Base-by-base conservation (phyloP, 2,797 vertebrate species). In the Ataeniobius toweri region DNA sequence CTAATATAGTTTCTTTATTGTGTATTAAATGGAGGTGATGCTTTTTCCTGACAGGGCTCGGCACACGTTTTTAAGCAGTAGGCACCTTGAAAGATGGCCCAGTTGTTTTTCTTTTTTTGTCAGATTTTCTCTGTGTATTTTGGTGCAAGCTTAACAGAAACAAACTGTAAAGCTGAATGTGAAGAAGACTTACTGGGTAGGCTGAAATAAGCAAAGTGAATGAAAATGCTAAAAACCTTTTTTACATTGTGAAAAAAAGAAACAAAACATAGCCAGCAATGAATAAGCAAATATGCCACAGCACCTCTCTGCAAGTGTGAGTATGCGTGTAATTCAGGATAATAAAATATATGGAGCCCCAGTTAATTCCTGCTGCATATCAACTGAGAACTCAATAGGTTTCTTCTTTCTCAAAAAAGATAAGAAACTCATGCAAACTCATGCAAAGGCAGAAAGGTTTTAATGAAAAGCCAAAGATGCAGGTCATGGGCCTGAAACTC, bases 101-200 rank as follows among this genome's bases (percentile, higher is more conserved):
- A 91, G 86, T 90, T 90, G 41, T 79, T 80, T 68, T 77, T 78
- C 31, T 36, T 67, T 48, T 80, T 89, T 91, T 81, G 80, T 86
- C 83, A 80, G 76, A 86, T 86, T 84, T 86, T 73, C 36, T 80
- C 71, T 67, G 69, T 77, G 75, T 72, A 86, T 91, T 85, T 44
- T 84, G 73, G 89, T 87, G 71, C 76, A 71, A 4, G 59, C 79
- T 88, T 94, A 94, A 94, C 93, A 92, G 86, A 88, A 92, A 88
- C 86, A 83, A 82, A 69, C 76, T 74, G 79, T 87, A 88, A 76
- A 81, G 76, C 79, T 75, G 74, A 75, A 80, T 78, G 53, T 84
- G 79, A 87, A 74, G 87, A 79, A 58, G 77, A 90, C 89, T 91
- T 88, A 73, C 84, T 90, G 82, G 55, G 51, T 20, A 16, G 51